Conservation (phyloP, 2,113 vertebrate species). For the Xiphophorus couchianus region DNA sequence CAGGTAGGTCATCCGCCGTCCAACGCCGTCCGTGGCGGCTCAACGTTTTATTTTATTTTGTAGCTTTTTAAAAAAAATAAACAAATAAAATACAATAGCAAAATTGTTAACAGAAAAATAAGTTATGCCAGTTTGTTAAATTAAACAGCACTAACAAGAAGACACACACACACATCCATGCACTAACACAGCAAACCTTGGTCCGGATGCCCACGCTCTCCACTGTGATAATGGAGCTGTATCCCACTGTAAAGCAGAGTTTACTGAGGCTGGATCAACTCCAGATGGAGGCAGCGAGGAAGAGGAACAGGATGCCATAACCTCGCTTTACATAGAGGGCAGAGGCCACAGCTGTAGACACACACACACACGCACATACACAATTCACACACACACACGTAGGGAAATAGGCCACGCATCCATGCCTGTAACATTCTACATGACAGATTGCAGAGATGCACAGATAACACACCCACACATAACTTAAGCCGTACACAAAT, state of each 20-base stretch:
- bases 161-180: neutral
- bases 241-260: conserved; percentile 61
- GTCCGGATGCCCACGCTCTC: conserved; percentile 55
- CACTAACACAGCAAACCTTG: conserved; percentile 20
- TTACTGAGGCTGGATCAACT: conserved; percentile 56
- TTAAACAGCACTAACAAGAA: neutral
- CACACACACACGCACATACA: conserved; percentile 23
- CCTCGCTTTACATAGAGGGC: conserved; percentile 56
- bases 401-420: conserved; percentile 38
- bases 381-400: conserved; percentile 14
- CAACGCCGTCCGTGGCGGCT: no score
- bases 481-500: neutral
- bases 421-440: conserved; percentile 52
- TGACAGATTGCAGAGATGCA: conserved; percentile 30
- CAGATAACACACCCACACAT: neutral
- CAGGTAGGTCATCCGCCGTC: no score
- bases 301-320: conserved; percentile 75
- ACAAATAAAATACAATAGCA: no score
- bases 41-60: no score
- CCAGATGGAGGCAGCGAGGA: conserved; percentile 65
- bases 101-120: no score
- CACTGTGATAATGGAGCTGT: conserved; percentile 57
- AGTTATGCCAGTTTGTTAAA: no score
- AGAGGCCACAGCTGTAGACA: conserved; percentile 66
- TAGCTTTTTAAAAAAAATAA: no score